Evolutionary conservation across 2,797 vertebrate genomes (phyloP), one percentile per base, ranked within the genome.

Genomic region (Prionace glauca): DNA sequence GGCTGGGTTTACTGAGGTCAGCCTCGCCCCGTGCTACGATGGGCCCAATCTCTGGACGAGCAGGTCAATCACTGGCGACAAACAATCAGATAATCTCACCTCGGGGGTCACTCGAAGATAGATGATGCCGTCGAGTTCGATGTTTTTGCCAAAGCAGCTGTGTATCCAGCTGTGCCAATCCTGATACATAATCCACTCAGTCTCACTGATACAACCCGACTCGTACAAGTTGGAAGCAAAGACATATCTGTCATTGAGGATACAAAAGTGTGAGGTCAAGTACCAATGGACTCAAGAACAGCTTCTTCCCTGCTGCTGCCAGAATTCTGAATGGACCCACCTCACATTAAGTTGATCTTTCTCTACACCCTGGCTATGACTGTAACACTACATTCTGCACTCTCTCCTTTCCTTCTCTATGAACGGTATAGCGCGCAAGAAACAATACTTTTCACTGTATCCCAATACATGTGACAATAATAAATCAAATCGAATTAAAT

Each of bases 171-270:
- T 96, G 24, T 99, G 99, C 98, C 98, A 99, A 97, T 99, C 99
- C 97, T 99, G 98, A 96, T 99, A 99, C 96, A 99, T 96, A 0
- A 98, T 97, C 99, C 99, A 99, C 71, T 99, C 99, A 0, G 98
- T 99, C 96, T 99, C 99, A 45, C 98, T 99, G 97, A 99, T 96
- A 96, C 98, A 99, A 94, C 98, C 98, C 22, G 98, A 98, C 96
- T 99, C 99, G 0, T 98, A 99, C 0, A 99, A 97, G 96, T 99
- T 99, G 90, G 98, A 98, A 87, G 99, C 98, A 97, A 99, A 99
- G 96, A 99, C 98, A 86, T 99, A 99, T 96, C 99, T 99, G 97
- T 20, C 96, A 96, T 71, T 65, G 77, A 50, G 1, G 7, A 96
- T 50, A 56, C 50, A 56, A 56, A 4, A 56, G 50, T 50, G 1